These are phyloP conservation scores for Ambastaia sidthimunki DNA, from an alignment of 2,797 vertebrate genomes.

Conservation along the genomic window DNA sequence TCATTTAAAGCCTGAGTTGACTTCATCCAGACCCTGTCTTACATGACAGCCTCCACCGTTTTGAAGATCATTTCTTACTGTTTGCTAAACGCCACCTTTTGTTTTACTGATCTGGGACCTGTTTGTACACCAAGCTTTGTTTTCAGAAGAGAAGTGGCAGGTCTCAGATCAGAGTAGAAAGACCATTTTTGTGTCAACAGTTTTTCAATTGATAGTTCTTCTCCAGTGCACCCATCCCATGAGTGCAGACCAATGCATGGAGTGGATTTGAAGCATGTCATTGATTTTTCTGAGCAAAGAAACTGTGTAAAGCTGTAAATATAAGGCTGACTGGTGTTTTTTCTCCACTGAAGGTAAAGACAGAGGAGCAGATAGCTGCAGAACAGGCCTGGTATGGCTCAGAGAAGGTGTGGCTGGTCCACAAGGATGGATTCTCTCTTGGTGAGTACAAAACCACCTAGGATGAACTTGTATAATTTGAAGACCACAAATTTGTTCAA, in stretches of 20 bases:
- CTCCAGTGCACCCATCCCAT: background rate
- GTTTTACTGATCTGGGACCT: conserved; percentile 20
- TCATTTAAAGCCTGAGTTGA: conserved; percentile 15
- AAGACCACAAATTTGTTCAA: background rate
- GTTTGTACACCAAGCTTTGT: background rate
- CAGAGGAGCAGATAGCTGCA: conserved; percentile 91
- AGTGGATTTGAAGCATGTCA: conserved; percentile 8
- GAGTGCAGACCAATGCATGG: conserved; percentile 58
- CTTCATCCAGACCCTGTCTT: conserved; percentile 34
- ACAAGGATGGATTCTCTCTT: conserved; percentile 94
- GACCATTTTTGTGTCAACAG: background rate
- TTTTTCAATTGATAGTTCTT: background rate
- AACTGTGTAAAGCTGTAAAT: background rate
- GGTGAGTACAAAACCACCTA: conserved; percentile 77
- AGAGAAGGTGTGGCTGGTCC: conserved; percentile 96
- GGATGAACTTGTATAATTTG: background rate
- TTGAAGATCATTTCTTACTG: background rate
- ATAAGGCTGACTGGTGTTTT: conserved; percentile 15
- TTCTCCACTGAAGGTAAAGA: conserved; percentile 84
- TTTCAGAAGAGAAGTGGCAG: background rate
- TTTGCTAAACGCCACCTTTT: background rate
- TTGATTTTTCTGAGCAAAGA: conserved; percentile 3
- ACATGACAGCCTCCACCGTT: conserved; percentile 20
- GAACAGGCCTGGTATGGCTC: conserved; percentile 97
- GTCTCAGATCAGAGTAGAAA: conserved; percentile 23